phyloP scores from a whole-genome alignment of 2,888 invertebrate genomes.

The Stictocephala bisonia region DNA sequence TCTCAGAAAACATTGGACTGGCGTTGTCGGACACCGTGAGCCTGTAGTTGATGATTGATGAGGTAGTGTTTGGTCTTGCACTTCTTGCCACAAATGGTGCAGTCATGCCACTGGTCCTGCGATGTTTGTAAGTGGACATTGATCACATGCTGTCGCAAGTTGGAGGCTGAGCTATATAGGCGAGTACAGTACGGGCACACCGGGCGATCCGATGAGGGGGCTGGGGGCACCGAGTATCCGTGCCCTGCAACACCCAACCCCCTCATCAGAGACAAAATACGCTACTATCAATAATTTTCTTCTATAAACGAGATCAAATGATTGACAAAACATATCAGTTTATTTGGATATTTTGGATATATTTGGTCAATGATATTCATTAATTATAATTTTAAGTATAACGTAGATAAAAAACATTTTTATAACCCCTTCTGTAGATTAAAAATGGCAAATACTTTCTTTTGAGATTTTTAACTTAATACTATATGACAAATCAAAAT shows the following conservation, averaged over 20 bases:
- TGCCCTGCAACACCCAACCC: conserved; percentile 53
- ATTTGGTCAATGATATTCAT: too few relatives aligned
- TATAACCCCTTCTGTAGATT: too few relatives aligned
- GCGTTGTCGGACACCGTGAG: conserved; percentile 78
- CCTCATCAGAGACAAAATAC: conserved; percentile 45
- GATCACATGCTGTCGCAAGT: conserved; percentile 80
- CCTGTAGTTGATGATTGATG: conserved; percentile 80
- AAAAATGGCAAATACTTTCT: too few relatives aligned
- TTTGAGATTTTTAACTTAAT: too few relatives aligned
- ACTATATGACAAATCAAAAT: too few relatives aligned
- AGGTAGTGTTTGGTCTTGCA: conserved; percentile 82
- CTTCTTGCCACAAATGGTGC: conserved; percentile 78
- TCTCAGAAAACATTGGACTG: conserved; percentile 43
- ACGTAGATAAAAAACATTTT: too few relatives aligned
- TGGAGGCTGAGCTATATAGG: conserved; percentile 67
- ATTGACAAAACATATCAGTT: too few relatives aligned
- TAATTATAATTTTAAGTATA: too few relatives aligned
- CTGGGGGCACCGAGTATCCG: conserved; percentile 47
- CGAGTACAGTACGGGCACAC: conserved; percentile 61
- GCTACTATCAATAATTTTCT: too few relatives aligned
- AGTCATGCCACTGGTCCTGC: conserved; percentile 75
- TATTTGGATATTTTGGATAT: too few relatives aligned
- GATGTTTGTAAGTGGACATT: conserved; percentile 76
- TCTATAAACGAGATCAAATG: too few relatives aligned
- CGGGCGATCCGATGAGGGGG: conserved; percentile 53